phyloP scores from a whole-genome alignment of 2,113 vertebrate genomes.

The Poeciliopsis turrubarensis region DNA sequence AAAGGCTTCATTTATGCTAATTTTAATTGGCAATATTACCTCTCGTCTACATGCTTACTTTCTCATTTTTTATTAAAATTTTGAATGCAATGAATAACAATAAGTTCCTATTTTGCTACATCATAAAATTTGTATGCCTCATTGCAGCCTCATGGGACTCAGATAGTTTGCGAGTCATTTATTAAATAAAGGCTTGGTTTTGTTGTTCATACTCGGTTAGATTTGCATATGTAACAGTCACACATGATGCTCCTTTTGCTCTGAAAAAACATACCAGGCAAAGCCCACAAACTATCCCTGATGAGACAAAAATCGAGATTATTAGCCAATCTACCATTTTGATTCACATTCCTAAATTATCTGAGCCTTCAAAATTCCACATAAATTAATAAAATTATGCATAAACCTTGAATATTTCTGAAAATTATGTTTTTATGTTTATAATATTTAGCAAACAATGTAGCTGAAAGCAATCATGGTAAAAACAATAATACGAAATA shows the following conservation, averaged over 20 bases:
- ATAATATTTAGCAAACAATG: too few relatives aligned
- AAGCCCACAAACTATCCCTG: background rate
- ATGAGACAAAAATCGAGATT: background rate
- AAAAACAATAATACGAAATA: too few relatives aligned
- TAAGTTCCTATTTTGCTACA: background rate
- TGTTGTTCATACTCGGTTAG: background rate
- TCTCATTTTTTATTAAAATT: background rate
- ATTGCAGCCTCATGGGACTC: background rate
- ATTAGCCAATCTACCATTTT: background rate
- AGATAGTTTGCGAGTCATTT: too few relatives aligned
- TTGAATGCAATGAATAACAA: background rate
- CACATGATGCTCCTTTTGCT: background rate
- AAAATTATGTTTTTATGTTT: too few relatives aligned
- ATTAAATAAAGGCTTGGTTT: background rate
- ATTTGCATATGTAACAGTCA: background rate
- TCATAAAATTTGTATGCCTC: background rate
- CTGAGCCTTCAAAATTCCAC: background rate
- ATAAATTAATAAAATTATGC: background rate
- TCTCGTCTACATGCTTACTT: background rate
- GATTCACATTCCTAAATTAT: background rate
- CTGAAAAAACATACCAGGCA: background rate
- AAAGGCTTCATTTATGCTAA: too few relatives aligned
- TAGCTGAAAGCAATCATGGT: too few relatives aligned
- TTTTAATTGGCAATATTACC: background rate
- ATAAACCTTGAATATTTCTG: too few relatives aligned